Evolutionary conservation across 2,888 invertebrate genomes (phyloP), one percentile per base, ranked within the genome.

Genomic region (Altica lythri): DNA sequence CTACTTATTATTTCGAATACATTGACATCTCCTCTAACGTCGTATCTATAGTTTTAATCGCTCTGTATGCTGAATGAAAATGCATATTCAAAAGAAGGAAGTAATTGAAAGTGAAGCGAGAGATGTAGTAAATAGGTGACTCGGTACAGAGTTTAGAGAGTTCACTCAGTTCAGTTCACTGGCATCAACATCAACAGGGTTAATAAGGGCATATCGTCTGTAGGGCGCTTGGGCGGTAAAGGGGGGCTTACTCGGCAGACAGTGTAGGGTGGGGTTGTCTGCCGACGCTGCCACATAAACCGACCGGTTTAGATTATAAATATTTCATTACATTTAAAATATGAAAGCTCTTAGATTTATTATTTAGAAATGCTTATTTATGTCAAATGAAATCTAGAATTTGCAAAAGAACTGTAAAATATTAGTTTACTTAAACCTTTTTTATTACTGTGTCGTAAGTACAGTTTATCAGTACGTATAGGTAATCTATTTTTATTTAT

Each of bases 111-210:
- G 66, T 68, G 66, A 68, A 69, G 68, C 63, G 60, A 34, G 8
- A 10, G 14, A 29, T 19, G 35, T 61, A 61, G 66, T 69, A 68
- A 69, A 68, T 70, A 67, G 69, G 68, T 68, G 68, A 70, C 58
- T 70, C 67, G 64, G 66, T 43, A 43, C 18, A 18, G 30, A 32
- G 30, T 44, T 68, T 19, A 3, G 22, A 19, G 22, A 19, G 22
- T 57, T n/a, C n/a, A n/a, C n/a, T n/a, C 66, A 68, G 68, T n/a
- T n/a, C n/a, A n/a, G n/a, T 69, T 69, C 70, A 70, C 59, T 66
- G 68, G 66, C 69, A 68, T 62, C 29, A 25, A 9, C 40, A 25
- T 40, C n/a, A 19, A 19, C 66, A 62, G 67, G 69, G 68, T 69
- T 68, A 69, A 64, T 68, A 68, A 67, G 68, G 65, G 66, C 63